phyloP scores from a whole-genome alignment of 1,140 invertebrate species.

The Druon quercuslanigerum region DNA sequence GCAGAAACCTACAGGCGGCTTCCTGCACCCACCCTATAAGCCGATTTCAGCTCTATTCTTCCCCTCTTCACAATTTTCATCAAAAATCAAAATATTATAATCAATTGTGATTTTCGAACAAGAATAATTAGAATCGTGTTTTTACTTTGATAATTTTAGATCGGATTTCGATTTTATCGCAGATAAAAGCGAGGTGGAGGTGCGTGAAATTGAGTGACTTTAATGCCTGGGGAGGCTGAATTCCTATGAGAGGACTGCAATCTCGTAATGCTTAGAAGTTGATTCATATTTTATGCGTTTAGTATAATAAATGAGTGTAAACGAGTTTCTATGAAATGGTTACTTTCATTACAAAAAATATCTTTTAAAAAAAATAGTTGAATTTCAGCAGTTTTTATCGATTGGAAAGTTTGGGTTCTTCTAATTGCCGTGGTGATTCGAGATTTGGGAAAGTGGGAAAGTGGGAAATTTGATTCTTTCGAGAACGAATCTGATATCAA shows the following conservation, averaged over 20 bases:
- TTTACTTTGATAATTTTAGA: background rate
- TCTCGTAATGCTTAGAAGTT: conserved; percentile 22
- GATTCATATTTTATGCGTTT: conserved; percentile 22
- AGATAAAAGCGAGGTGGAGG: background rate
- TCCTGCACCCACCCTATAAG: background rate
- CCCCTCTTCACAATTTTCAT: no score
- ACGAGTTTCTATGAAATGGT: conserved; percentile 20
- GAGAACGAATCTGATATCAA: background rate
- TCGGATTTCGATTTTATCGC: background rate
- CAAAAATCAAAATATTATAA: no score
- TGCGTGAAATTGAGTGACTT: conserved; percentile 20
- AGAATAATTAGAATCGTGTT: no score
- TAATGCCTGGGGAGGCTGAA: conserved; percentile 18
- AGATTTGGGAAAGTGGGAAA: no score
- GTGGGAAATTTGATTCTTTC: no score
- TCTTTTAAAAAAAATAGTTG: no score
- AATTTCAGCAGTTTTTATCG: no score
- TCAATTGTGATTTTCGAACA: no score
- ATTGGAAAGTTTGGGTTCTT: no score
- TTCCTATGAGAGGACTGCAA: conserved; percentile 3
- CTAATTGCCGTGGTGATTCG: no score
- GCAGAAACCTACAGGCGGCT: background rate
- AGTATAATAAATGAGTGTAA: background rate
- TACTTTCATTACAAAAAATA: background rate
- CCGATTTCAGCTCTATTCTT: no score